phyloP scores from a whole-genome alignment of 2,888 invertebrate genomes.

The Eupeodes luniger region DNA sequence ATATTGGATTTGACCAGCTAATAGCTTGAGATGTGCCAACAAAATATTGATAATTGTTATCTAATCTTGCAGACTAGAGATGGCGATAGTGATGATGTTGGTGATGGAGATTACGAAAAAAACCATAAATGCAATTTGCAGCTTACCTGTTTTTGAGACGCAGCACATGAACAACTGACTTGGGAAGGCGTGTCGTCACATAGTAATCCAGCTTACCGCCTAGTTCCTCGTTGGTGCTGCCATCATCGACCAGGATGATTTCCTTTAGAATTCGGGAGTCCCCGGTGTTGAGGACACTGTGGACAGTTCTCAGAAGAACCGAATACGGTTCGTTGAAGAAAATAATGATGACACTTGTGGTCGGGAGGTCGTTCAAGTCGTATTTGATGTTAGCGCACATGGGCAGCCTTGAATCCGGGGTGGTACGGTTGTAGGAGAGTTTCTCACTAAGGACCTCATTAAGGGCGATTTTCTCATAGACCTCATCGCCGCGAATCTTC shows the following conservation, averaged over 20 bases:
- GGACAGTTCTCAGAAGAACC: constrained; percentile 90
- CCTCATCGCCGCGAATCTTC: constrained; percentile 87
- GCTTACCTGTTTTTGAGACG: constrained; percentile 88
- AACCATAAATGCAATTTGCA: constrained; percentile 59
- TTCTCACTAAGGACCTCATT: constrained; percentile 95
- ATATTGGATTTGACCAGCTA: neutral
- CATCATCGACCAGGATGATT: constrained; percentile 97
- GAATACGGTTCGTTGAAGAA: constrained; percentile 97
- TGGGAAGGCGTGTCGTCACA: constrained; percentile 89
- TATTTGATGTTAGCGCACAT: constrained; percentile 84
- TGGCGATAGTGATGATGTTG: too few relatives aligned
- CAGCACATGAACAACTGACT: constrained; percentile 89
- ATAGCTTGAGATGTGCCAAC: constrained; percentile 41
- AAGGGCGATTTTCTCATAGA: constrained; percentile 93
- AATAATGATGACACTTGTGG: constrained; percentile 92
- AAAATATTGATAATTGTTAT: constrained; percentile 43
- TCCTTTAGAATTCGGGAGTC: constrained; percentile 90
- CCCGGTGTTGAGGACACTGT: constrained; percentile 89
- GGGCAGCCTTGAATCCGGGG: constrained; percentile 83
- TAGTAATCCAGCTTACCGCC: constrained; percentile 92
- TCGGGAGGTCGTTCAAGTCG: constrained; percentile 87
- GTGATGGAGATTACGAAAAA: neutral
- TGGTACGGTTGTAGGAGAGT: constrained; percentile 92
- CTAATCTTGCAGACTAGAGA: constrained; percentile 31
- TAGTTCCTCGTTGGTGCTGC: constrained; percentile 91